These are phyloP conservation scores for Rhynchomys soricoides DNA, from an alignment of 2,113 vertebrate species.

Conservation along the genomic window DNA sequence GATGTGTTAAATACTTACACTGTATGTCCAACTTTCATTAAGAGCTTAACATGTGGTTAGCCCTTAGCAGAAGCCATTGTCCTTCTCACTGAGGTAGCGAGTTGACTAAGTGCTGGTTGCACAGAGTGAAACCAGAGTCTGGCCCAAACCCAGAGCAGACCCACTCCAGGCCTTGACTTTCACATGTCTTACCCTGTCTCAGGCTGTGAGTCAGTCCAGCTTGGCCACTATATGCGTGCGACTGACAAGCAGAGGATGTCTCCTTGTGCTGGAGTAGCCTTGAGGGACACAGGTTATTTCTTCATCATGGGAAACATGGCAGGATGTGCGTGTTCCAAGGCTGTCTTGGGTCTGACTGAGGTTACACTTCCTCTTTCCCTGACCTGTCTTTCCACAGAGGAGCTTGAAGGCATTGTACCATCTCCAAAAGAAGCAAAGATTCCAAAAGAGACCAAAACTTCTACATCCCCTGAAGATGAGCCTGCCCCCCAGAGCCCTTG, in stretches of 20 bases:
- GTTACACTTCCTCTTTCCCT: background rate
- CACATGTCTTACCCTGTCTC: background rate
- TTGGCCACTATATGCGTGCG: background rate
- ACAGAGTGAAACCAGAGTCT: background rate
- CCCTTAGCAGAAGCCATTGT: background rate
- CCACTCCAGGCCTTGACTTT: background rate
- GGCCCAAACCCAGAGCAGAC: background rate
- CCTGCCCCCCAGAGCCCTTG: conserved; percentile 61
- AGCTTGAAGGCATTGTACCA: conserved; percentile 87
- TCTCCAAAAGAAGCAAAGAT: conserved; percentile 82
- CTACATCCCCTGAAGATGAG: conserved; percentile 60
- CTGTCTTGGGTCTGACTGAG: background rate
- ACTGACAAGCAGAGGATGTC: background rate
- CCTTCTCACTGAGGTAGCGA: background rate
- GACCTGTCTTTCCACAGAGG: conserved; percentile 86
- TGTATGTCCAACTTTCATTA: background rate
- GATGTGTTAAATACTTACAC: conserved; percentile 4
- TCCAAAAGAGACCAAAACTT: conserved; percentile 54
- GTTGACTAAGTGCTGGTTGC: background rate
- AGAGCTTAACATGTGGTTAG: background rate
- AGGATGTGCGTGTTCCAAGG: background rate
- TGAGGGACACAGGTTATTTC: background rate
- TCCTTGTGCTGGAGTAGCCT: background rate
- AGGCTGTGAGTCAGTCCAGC: background rate
- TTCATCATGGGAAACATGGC: background rate